These are phyloP conservation scores for Achlya flavicornis DNA, from an alignment of 2,888 invertebrate genomes.

Conservation along the genomic window DNA sequence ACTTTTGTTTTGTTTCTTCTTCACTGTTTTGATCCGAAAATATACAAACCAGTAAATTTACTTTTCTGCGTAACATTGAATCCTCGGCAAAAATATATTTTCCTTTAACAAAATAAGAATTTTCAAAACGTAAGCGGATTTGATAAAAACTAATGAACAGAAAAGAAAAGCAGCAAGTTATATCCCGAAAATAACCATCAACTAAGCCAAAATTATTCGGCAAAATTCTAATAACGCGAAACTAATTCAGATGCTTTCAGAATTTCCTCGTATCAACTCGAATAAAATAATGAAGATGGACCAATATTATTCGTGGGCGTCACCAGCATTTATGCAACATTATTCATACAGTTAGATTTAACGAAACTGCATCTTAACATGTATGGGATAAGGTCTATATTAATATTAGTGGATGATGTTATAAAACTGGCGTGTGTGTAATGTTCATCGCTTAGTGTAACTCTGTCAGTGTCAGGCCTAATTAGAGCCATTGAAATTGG, in stretches of 20 bases:
- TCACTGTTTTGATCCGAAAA: no score
- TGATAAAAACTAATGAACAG: no score
- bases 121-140: no score
- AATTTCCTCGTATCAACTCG: not conserved
- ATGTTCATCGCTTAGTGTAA: conserved; percentile 69
- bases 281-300: conserved; percentile 47
- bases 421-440: conserved; percentile 38
- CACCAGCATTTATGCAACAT: conserved; percentile 30
- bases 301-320: conserved; percentile 48
- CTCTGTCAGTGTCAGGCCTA: conserved; percentile 78
- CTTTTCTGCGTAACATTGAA: no score
- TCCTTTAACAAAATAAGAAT: no score
- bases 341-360: conserved; percentile 15
- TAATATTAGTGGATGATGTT: conserved; percentile 29
- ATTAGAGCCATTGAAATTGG: conserved; percentile 80
- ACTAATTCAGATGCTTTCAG: not conserved
- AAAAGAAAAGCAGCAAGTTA: no score
- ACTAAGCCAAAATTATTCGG: not conserved
- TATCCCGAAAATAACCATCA: not conserved
- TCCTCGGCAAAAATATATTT: no score
- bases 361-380: conserved; percentile 21
- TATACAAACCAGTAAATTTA: no score
- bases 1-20: no score
- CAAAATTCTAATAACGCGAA: not conserved
- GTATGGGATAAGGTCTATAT: conserved; percentile 18